phyloP scores from a whole-genome alignment of 2,797 vertebrate genomes.

The Petrocephalus sullivani region DNA sequence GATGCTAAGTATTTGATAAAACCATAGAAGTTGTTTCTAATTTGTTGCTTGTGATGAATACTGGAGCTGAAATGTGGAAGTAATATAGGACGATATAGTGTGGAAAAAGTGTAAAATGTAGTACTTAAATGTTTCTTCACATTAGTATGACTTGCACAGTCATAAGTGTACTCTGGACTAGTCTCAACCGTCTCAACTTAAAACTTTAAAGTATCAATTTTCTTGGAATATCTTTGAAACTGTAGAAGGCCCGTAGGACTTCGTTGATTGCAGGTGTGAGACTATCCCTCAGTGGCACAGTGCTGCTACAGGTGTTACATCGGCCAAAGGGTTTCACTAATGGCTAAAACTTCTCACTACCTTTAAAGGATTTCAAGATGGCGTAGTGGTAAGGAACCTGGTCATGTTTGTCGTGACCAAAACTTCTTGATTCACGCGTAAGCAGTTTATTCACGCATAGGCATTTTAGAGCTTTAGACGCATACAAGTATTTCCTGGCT shows the following conservation, averaged over 20 bases:
- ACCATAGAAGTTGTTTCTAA: not conserved
- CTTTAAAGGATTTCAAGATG: not conserved
- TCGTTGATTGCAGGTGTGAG: not conserved
- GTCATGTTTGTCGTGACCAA: not conserved
- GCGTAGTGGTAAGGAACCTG: not conserved
- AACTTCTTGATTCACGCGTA: not conserved
- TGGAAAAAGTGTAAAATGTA: not conserved
- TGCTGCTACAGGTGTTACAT: not conserved
- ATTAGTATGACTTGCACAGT: not conserved
- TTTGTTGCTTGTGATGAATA: not conserved
- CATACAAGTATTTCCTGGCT: not conserved
- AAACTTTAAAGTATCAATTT: not conserved
- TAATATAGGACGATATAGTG: not conserved
- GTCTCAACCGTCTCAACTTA: not conserved
- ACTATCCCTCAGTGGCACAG: not conserved
- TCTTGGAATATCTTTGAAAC: slow-evolving; percentile 2
- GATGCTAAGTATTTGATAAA: slow-evolving; percentile 27
- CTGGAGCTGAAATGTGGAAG: not conserved
- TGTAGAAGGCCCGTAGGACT: not conserved
- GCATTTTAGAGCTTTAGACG: not conserved
- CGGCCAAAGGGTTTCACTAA: not conserved
- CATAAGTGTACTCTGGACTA: not conserved
- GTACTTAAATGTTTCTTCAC: not conserved
- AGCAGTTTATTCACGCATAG: not conserved
- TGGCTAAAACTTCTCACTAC: not conserved